Percentiles rank a stretch among this genome's conserved stretches.
These are phyloP conservation scores for Diarsia dahlii DNA, from an alignment of 2,888 invertebrate genomes.

Conservation along the genomic window DNA sequence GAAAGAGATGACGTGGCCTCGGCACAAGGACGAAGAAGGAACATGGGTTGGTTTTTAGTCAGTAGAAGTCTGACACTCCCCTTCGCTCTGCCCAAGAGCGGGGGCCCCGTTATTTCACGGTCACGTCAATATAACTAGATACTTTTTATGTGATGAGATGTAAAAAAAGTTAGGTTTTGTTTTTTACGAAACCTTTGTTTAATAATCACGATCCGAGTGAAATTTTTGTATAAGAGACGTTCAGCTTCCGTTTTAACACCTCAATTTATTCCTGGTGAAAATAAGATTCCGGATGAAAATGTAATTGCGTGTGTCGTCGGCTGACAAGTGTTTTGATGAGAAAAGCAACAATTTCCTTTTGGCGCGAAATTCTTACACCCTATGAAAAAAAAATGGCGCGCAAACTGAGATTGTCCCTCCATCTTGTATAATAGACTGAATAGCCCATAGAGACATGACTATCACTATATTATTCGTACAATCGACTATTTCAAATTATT, in stretches of 20 bases:
- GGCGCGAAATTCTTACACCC: conserved; percentile 33
- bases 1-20: too few relatives aligned
- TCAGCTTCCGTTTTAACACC: conserved; percentile 71
- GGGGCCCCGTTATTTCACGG: too few relatives aligned
- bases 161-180: not conserved
- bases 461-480: conserved; percentile 39
- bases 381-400: conserved; percentile 20
- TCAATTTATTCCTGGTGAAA: conserved; percentile 75
- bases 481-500: conserved; percentile 37
- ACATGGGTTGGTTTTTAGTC: too few relatives aligned
- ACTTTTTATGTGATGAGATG: not conserved
- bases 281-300: conserved; percentile 80
- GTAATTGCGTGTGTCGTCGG: conserved; percentile 81
- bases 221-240: conserved; percentile 48
- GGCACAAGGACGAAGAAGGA: too few relatives aligned
- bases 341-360: conserved; percentile 63
- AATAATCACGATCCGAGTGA: conserved; percentile 39
- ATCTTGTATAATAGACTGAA: conserved; percentile 33
- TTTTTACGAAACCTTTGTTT: conserved; percentile 13
- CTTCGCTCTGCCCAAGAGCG: too few relatives aligned
- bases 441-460: conserved; percentile 40
- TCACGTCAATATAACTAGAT: not conserved
- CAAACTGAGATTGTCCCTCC: not conserved
- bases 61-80: too few relatives aligned
- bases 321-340: conserved; percentile 81